A percentile compares a stretch with the other conserved stretches of the same genome.
phyloP scores from a whole-genome alignment of 2,113 vertebrate species.

The Aegithalos caudatus region DNA sequence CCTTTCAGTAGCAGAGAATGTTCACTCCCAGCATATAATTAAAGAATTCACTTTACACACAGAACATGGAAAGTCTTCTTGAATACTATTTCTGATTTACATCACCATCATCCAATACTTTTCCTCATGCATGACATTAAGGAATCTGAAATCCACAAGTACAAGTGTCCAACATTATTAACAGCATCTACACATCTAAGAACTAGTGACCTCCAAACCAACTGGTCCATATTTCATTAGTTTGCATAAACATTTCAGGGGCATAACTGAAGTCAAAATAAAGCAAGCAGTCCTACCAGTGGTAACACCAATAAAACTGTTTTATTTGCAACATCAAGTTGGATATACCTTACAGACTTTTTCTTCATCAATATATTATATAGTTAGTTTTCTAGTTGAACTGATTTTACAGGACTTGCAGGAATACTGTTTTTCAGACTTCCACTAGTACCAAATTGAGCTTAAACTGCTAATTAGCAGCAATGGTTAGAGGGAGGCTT shows the following conservation, averaged over 20 bases:
- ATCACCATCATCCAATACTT: neutral
- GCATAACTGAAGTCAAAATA: neutral
- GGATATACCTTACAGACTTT: neutral
- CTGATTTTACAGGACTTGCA: neutral
- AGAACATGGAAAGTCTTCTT: neutral
- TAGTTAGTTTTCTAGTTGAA: neutral
- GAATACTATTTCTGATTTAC: neutral
- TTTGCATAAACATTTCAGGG: neutral
- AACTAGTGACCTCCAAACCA: neutral
- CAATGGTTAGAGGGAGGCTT: neutral
- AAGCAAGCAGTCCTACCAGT: neutral
- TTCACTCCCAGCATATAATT: fast-evolving
- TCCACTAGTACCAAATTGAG: neutral
- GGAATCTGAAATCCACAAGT: neutral
- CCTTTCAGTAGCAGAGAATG: neutral
- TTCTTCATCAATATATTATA: neutral
- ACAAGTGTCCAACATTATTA: neutral
- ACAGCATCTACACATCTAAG: neutral
- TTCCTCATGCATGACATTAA: neutral
- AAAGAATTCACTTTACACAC: neutral
- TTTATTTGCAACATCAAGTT: neutral
- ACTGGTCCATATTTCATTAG: neutral
- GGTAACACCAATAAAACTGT: neutral
- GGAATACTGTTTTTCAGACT: neutral
- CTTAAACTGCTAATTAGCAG: neutral